Base-by-base conservation (phyloP, 1,140 invertebrate species). In the Pemphigus obesinymphae region DNA sequence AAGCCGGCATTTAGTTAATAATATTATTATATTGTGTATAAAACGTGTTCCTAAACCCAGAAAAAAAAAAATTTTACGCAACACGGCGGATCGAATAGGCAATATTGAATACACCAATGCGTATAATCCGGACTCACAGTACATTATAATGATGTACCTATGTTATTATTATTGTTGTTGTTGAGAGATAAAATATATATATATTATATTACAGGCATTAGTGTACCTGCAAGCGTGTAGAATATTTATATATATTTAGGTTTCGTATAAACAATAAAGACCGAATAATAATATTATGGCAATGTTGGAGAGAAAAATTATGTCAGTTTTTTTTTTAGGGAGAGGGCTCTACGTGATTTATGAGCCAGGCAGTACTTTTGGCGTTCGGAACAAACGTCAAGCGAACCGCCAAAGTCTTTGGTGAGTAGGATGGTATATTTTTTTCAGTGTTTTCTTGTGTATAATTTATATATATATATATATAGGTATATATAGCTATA, bases 331-430 rank as follows among this genome's bases (percentile, higher is more conserved):
- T 13, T n/a, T n/a, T n/a, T 7, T 7, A n/a, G 50, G n/a, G 6
- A 29, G 61, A 17, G 34, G 48, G 34, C 17, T 75, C 31, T 78
- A 37, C 34, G 75, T 78, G 75, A 78, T 78, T 78, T 78, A 78
- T 78, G 53, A 78, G 53, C 53, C 34, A 15, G 2, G 20, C 34
- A 45, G 50, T 78, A 78, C 75, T 37, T 75, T 75, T 55, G n/a
- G 53, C 75, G 34, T 78, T 78, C 20, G 34, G 40, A 58, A 78
- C 75, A 78, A 55, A 78, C 50, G 50, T 78, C 50, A 58, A 40
- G 50, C n/a, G n/a, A 40, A 31, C 50, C 75, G 7, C 29, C 13
- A 23, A 78, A 70, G 66, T 31, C 20, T 78, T 40, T 40, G 26
- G 23, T 4, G 23, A 58, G 31, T n/a, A n/a, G n/a, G 20, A 37